Percentiles rank a stretch among this genome's conserved stretches.
phyloP scores from a whole-genome alignment of 2,888 invertebrate species.

The Trichogramma evanescens region DNA sequence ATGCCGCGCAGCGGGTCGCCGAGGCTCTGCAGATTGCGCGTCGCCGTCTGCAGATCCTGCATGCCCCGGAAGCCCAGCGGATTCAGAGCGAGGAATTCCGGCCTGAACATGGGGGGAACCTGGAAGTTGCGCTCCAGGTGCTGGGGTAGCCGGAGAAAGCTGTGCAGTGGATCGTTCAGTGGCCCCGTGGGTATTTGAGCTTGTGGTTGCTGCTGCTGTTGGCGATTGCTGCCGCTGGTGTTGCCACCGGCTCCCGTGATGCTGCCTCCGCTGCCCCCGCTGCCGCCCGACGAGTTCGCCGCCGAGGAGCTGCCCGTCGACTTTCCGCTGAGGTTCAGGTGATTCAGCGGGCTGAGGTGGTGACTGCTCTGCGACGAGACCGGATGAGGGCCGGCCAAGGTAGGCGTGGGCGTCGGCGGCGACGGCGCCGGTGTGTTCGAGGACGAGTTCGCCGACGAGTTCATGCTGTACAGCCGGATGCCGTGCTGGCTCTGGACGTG shows the following conservation, averaged over 20 bases:
- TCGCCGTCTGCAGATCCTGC: constrained; percentile 43
- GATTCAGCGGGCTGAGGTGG: constrained; percentile 45
- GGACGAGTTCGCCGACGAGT: constrained; percentile 42
- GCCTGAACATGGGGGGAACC: constrained; percentile 42
- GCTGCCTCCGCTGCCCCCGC: constrained; percentile 4
- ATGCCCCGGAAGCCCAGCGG: constrained; percentile 42
- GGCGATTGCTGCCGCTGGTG: constrained; percentile 30
- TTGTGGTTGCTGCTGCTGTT: constrained; percentile 33
- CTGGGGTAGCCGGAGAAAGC: constrained; percentile 43
- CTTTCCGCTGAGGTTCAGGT: constrained; percentile 45
- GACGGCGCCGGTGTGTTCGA: constrained; percentile 47
- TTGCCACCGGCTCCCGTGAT: constrained; percentile 36
- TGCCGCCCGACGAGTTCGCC: constrained; percentile 45
- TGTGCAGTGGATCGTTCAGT: constrained; percentile 42
- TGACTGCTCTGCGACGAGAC: constrained; percentile 34
- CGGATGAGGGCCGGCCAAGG: constrained; percentile 41
- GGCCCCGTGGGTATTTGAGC: constrained; percentile 40
- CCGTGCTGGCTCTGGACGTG: constrained; percentile 93
- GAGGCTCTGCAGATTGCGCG: constrained; percentile 43
- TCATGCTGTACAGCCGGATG: constrained; percentile 82
- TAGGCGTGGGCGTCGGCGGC: constrained; percentile 46
- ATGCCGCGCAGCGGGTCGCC: constrained; percentile 44
- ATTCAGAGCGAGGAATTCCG: constrained; percentile 41
- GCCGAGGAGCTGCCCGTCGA: constrained; percentile 46
- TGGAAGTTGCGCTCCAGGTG: constrained; percentile 41